A percentile compares a stretch with the other conserved stretches of the same genome.
Conservation (phyloP, 2,113 vertebrate species). For the Prochilodus magdalenae region DNA sequence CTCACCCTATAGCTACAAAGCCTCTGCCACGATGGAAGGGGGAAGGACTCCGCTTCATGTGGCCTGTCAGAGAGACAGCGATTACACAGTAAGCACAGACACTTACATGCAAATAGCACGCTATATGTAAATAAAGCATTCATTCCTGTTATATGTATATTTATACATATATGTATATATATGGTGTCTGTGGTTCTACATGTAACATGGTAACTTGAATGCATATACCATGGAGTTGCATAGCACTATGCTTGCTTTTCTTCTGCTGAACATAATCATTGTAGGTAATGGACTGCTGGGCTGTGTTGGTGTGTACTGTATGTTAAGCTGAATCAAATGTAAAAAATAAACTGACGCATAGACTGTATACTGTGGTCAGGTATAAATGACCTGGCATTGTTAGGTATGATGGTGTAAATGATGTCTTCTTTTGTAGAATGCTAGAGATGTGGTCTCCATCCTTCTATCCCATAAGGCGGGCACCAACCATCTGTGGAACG, state of each 20-base stretch:
- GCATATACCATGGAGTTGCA: not conserved
- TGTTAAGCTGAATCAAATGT: not conserved
- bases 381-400: not conserved
- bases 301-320: not conserved
- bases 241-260: not conserved
- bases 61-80: constrained; percentile 81
- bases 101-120: no score
- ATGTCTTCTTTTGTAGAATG: constrained; percentile 67
- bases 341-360: not conserved
- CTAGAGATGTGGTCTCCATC: constrained; percentile 76
- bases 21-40: constrained; percentile 65
- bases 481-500: constrained; percentile 83
- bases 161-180: no score
- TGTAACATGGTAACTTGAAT: not conserved
- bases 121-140: not conserved
- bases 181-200: not conserved
- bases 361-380: not conserved
- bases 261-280: not conserved
- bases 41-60: constrained; percentile 84
- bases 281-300: not conserved
- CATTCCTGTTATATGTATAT: no score
- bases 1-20: constrained; percentile 44
- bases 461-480: constrained; percentile 81
- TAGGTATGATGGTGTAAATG: not conserved
- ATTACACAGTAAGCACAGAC: constrained; percentile 62